phyloP scores from a whole-genome alignment of 2,888 invertebrate genomes.

The Ectropis crepuscularia region DNA sequence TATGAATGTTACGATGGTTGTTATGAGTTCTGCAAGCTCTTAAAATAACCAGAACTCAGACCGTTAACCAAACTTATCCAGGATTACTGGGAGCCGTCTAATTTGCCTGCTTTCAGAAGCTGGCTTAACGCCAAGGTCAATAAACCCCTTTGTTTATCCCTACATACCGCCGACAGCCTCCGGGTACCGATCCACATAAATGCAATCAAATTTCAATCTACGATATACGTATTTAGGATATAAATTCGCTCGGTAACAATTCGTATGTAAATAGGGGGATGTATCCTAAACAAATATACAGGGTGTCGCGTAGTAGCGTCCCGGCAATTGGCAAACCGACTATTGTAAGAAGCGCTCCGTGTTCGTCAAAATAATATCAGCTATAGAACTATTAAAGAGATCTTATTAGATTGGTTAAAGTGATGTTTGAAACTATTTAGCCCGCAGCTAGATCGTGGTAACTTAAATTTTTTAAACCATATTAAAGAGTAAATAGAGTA shows the following conservation, averaged over 20 bases:
- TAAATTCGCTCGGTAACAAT: constrained; percentile 52
- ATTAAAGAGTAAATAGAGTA: too few species aligned
- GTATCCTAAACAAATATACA: constrained; percentile 80
- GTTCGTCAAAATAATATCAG: constrained; percentile 36
- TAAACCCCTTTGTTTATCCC: constrained; percentile 71
- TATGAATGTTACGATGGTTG: background rate
- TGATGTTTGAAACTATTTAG: constrained; percentile 59
- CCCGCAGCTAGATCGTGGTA: too few species aligned
- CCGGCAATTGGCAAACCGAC: constrained; percentile 58
- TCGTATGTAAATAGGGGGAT: constrained; percentile 73
- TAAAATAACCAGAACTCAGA: constrained; percentile 20
- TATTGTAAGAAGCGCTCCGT: constrained; percentile 55
- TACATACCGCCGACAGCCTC: constrained; percentile 62
- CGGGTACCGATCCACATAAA: constrained; percentile 47
- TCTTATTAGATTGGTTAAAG: constrained; percentile 49
- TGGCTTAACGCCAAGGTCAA: constrained; percentile 79
- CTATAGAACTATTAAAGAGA: constrained; percentile 36
- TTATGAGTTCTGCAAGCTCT: constrained; percentile 30
- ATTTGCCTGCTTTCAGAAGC: constrained; percentile 64
- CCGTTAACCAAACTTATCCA: constrained; percentile 43
- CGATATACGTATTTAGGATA: constrained; percentile 52
- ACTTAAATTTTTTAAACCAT: too few species aligned
- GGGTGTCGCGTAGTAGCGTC: constrained; percentile 69
- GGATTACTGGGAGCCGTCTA: constrained; percentile 62
- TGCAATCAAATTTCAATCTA: constrained; percentile 58